phyloP scores from a whole-genome alignment of 2,113 vertebrate species.

The Bucco capensis region DNA sequence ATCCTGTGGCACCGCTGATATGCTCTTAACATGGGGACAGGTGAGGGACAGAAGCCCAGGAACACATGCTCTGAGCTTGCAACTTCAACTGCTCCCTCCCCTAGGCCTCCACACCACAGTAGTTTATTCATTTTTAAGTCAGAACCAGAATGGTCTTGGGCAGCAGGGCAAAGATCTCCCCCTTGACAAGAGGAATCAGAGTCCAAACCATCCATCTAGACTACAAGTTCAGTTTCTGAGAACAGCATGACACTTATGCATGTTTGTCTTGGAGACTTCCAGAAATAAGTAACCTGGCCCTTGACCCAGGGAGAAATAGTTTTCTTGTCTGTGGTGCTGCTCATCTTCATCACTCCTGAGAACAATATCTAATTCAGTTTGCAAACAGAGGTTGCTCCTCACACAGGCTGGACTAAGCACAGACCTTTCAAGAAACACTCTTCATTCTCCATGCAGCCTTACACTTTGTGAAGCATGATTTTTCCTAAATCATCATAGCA shows the following conservation, averaged over 20 bases:
- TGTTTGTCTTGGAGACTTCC: background rate
- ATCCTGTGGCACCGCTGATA: background rate
- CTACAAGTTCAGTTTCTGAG: background rate
- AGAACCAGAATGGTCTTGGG: background rate
- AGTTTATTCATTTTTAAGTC: background rate
- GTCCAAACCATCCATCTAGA: background rate
- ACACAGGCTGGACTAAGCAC: background rate
- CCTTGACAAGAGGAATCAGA: background rate
- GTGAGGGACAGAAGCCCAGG: background rate
- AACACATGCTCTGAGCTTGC: background rate
- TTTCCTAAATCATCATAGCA: background rate
- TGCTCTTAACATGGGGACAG: background rate
- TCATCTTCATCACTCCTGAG: background rate
- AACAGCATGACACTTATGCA: background rate
- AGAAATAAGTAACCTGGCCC: conserved; percentile 37
- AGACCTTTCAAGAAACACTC: background rate
- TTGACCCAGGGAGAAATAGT: background rate
- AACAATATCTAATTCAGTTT: background rate
- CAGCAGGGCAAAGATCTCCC: conserved; percentile 14
- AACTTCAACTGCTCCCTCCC: background rate
- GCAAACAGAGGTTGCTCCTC: background rate
- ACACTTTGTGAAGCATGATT: rapidly evolving
- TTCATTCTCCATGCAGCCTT: background rate
- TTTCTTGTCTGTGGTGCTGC: rapidly evolving
- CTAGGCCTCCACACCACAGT: background rate